Evolutionary conservation across 2,113 vertebrate species (phyloP), one percentile per base, ranked within the genome.

Genomic region (Phodopus roborovskii): DNA sequence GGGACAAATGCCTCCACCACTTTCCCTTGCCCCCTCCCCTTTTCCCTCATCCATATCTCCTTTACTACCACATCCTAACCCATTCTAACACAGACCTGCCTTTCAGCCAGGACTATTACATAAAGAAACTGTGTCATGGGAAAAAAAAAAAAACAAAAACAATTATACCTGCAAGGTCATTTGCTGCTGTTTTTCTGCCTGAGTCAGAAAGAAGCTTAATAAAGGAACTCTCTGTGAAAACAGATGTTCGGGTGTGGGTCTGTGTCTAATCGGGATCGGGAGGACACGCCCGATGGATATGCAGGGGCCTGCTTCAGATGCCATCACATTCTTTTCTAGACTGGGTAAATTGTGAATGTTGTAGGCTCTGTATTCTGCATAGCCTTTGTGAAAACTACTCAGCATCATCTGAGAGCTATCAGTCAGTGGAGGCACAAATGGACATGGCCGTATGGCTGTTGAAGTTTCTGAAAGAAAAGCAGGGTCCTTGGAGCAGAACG

Each of bases 201-300:
- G 10, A 64, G 62, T 28, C 62, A 64, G 62, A 64, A 28, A 64
- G 62, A 9, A 28, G 24, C 24, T 73, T 39, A 39, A 73, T 73
- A 73, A 22, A 73, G 8, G n/a, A 39, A 39, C 70, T n/a, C 7
- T 39, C n/a, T 73, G n/a, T n/a, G 70, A 39, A 73, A 73, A 10
- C 19, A 22, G n/a, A n/a, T 39, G n/a, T 39, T n/a, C 20, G 70
- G 70, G 70, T 73, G 70, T 73, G 70, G 70, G 70, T 73, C 9
- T 73, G n/a, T 10, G 3, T 3, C 70, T 10, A 20, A 2, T 22
- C 9, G 8, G 8, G 8, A 8, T 19, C n/a, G 1, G 8, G 36
- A 39, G 36, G 36, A 39, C 20, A 7, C 3, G 7, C 36, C 68
- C 0, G 45, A 45, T 56, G 13, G 0, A 36, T 39, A 7, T 71